phyloP scores from a whole-genome alignment of 2,797 vertebrate genomes.

The Megaceryle alcyon region DNA sequence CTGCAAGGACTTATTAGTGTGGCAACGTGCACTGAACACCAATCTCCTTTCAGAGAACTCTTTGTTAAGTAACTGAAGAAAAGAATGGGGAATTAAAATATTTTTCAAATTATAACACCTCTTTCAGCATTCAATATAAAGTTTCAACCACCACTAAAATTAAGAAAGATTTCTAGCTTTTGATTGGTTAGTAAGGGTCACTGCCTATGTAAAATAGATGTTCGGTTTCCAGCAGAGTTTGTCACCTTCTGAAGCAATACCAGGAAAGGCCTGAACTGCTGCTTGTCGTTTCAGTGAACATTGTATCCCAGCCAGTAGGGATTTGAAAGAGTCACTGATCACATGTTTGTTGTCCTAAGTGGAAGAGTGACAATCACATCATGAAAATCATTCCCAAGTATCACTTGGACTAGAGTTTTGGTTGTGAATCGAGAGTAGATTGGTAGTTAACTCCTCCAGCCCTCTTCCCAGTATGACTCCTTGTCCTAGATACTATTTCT shows the following conservation, averaged over 20 bases:
- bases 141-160: not conserved
- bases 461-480: not conserved
- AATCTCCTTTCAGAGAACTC: not conserved
- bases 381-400: not conserved
- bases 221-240: not conserved
- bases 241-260: not conserved
- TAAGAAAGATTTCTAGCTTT: not conserved
- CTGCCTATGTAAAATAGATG: not conserved
- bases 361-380: not conserved
- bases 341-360: not conserved
- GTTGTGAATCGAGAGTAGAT: not conserved
- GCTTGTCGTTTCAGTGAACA: not conserved
- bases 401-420: not conserved
- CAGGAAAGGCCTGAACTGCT: not conserved
- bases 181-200: not conserved
- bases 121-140: not conserved
- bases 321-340: not conserved
- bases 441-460: not conserved
- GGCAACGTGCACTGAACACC: fast-evolving
- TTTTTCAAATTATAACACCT: not conserved
- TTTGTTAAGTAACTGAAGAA: not conserved
- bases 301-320: not conserved
- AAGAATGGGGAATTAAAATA: not conserved
- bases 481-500: not conserved
- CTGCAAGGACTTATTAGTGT: fast-evolving